Base-by-base conservation (phyloP, 1,140 invertebrate species). In the Oreohelix idahoensis region DNA sequence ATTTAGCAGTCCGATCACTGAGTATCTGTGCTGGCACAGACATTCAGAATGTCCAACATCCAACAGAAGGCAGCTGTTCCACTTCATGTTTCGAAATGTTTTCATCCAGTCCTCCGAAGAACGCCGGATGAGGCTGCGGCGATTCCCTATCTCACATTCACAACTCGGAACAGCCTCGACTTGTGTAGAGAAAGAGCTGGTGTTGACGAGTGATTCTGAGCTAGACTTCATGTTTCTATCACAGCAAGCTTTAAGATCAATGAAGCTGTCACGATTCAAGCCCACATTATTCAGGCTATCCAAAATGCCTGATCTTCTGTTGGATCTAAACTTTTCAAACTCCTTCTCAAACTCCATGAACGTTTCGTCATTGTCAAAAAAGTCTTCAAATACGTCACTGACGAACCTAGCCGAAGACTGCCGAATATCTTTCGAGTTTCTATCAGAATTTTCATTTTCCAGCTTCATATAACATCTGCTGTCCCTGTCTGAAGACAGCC, bases 301-400 rank as follows among this genome's bases (percentile, higher is more conserved):
- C 29, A 90, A 79, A 17, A 86, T 82, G 38, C 84, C 69, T 77
- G 90, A 91, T 39, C 88, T 70, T 69, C 89, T 45, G 81, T 86
- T 88, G 20, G 85, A 73, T 66, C 87, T 86, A 84, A 90, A 86
- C 36, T 89, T 90, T 49, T 89, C 88, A 84, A 91, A 88, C 81
- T 91, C 90, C 35, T 86, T 77, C 79, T 91, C 90, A 84, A 91
- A 91, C 76, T 88, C 88, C 77, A 89, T 86, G 79, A 91, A 91
- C 82, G 89, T 87, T 69, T 89, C 89, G 69, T 91, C 90, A 84
- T 90, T 88, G 79, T 90, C 84, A 84, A 91, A 91, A 81, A 91
- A 91, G 53, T 91, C 90, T 29, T 85, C 53, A 83, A 91, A 91
- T 20, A 86, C 83, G 76, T 91, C 90, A 49, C 26, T 15, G 20